phyloP scores from a whole-genome alignment of 1,140 invertebrate species.

The Sitophilus oryzae region DNA sequence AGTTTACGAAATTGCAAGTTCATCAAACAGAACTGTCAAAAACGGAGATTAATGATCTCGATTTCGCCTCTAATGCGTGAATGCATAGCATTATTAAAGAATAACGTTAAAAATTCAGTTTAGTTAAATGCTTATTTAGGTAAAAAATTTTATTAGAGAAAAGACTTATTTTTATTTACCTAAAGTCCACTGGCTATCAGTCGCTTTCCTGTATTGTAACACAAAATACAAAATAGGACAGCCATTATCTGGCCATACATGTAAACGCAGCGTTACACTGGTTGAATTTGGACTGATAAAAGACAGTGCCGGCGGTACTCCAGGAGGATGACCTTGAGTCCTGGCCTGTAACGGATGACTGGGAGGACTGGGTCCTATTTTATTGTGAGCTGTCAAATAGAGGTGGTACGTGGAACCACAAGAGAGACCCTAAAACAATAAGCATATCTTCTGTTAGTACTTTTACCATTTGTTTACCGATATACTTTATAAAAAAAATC shows the following conservation, averaged over 20 bases:
- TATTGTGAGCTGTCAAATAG: slow-evolving; percentile 65
- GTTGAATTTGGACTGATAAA: slow-evolving; percentile 67
- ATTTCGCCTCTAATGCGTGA: no score
- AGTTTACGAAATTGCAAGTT: no score
- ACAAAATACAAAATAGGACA: slow-evolving; percentile 73
- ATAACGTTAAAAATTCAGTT: no score
- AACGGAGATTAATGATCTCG: no score
- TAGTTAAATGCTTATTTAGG: no score
- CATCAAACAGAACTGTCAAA: no score
- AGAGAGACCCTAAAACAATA: slow-evolving; percentile 52
- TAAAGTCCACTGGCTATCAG: slow-evolving; percentile 55
- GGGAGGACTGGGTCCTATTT: slow-evolving; percentile 64
- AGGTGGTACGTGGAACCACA: slow-evolving; percentile 73
- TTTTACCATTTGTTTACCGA: not conserved
- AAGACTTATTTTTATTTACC: no score
- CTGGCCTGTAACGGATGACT: slow-evolving; percentile 62
- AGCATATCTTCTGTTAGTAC: no score
- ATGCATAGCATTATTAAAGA: no score
- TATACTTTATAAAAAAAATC: not conserved
- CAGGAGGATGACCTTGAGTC: slow-evolving; percentile 66
- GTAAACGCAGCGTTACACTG: slow-evolving; percentile 62
- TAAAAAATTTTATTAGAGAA: no score
- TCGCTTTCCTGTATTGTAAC: slow-evolving; percentile 63
- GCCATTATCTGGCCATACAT: slow-evolving; percentile 72
- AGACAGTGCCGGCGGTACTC: slow-evolving; percentile 56